phyloP scores from a whole-genome alignment of 1,140 invertebrate genomes.

The Philopotamus ludificatus region DNA sequence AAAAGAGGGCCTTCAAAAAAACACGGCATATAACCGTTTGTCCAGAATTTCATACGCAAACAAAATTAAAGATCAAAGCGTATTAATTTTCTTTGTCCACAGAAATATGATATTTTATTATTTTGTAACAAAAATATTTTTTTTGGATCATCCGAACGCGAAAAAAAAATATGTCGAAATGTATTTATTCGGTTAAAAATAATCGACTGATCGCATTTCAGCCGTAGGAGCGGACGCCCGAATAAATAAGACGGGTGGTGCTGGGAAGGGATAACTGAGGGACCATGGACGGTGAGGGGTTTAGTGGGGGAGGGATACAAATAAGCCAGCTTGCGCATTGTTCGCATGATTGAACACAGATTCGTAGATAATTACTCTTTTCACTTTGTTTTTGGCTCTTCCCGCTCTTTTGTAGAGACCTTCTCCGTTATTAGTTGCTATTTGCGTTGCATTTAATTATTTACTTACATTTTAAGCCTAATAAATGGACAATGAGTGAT shows the following conservation, averaged over 20 bases:
- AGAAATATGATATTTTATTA: neutral
- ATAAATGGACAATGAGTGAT: neutral
- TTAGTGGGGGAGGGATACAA: slow-evolving; percentile 30
- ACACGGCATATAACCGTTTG: too few species aligned
- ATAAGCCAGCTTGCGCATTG: slow-evolving; percentile 39
- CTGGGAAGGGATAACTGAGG: neutral
- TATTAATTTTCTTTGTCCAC: too few species aligned
- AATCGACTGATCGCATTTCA: neutral
- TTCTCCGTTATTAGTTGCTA: slow-evolving; percentile 15
- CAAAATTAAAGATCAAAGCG: too few species aligned
- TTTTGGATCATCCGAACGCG: too few species aligned
- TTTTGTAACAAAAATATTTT: too few species aligned
- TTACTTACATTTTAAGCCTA: neutral
- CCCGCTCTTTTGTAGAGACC: neutral
- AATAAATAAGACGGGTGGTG: slow-evolving; percentile 10
- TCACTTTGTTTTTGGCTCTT: slow-evolving; percentile 23
- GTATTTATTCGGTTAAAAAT: neutral
- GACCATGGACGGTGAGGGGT: neutral
- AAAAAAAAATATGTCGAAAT: neutral
- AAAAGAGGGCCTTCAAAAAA: too few species aligned
- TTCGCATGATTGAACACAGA: slow-evolving; percentile 37
- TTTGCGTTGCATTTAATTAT: slow-evolving; percentile 10
- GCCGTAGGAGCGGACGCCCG: neutral
- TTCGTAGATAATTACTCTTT: slow-evolving; percentile 42
- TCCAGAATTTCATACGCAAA: too few species aligned